A percentile compares a stretch with the other conserved stretches of the same genome.
These are phyloP conservation scores for Ctenosaura bakeri DNA, from an alignment of 2,797 vertebrate genomes.

Conservation along the genomic window DNA sequence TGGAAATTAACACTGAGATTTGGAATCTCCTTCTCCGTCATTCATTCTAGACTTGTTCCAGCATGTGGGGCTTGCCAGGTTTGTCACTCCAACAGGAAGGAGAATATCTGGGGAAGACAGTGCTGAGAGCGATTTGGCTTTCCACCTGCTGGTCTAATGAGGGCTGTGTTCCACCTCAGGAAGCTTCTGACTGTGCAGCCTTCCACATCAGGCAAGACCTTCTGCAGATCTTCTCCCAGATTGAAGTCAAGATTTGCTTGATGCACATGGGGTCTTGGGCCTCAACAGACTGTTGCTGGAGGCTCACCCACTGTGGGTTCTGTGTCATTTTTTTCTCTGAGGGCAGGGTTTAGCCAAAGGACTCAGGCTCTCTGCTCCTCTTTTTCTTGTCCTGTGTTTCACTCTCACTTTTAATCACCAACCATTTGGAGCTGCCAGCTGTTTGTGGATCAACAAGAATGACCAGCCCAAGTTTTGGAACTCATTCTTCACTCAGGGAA, in stretches of 20 bases:
- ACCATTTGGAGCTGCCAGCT: not conserved
- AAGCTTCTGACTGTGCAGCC: not conserved
- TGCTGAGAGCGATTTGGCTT: not conserved
- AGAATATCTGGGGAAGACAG: not conserved
- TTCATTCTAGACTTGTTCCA: not conserved
- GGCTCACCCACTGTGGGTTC: not conserved
- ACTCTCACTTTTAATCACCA: not conserved
- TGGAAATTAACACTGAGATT: not conserved
- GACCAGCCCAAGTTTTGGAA: not conserved
- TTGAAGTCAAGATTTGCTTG: not conserved
- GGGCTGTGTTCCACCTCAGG: not conserved
- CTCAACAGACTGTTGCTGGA: not conserved
- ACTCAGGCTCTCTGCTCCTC: not conserved
- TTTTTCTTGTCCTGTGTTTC: not conserved
- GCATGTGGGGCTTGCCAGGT: not conserved
- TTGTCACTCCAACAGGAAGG: not conserved
- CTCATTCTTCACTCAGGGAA: conserved; percentile 9
- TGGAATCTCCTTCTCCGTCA: not conserved
- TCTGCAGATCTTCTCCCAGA: not conserved
- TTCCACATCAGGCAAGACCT: not conserved
- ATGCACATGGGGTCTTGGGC: not conserved
- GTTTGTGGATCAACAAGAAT: not conserved
- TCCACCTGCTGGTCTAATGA: not conserved
- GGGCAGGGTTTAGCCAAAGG: not conserved
- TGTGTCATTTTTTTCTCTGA: not conserved